These are phyloP conservation scores for Chaetorhynchus papuensis DNA, from an alignment of 2,113 vertebrate species.

Conservation along the genomic window DNA sequence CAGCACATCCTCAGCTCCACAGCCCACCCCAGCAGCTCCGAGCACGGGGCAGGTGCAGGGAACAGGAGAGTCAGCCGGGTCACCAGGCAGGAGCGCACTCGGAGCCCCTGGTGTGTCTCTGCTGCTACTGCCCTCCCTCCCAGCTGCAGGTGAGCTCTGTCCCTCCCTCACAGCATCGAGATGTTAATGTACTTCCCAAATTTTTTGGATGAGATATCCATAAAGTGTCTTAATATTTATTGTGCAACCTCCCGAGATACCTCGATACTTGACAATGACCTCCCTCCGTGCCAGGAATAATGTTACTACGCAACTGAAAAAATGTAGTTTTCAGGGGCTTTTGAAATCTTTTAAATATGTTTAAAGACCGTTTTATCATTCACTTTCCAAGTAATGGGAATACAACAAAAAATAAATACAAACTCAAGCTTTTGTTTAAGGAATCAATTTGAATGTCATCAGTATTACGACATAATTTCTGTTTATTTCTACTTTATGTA, in stretches of 20 bases:
- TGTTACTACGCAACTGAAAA: not conserved
- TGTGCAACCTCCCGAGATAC: not conserved
- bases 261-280: accelerated
- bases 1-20: accelerated
- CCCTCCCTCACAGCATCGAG: accelerated
- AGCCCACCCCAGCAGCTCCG: not conserved
- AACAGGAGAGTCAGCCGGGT: not conserved
- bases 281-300: not conserved
- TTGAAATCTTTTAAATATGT: not conserved
- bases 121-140: not conserved
- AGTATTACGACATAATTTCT: not conserved
- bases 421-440: not conserved
- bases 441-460: not conserved
- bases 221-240: not conserved
- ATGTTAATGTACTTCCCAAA: accelerated
- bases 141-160: not conserved
- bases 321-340: not conserved
- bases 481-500: not conserved
- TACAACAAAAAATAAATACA: not conserved
- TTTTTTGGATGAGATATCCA: not conserved
- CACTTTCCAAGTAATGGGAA: not conserved
- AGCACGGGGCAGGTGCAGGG: accelerated
- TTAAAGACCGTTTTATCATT: not conserved
- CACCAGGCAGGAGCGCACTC: accelerated
- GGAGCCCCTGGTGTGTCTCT: not conserved